A percentile compares a stretch with the other conserved stretches of the same genome.
These are phyloP conservation scores for Thinocorus orbignyianus DNA, from an alignment of 2,113 vertebrate genomes.

Conservation along the genomic window DNA sequence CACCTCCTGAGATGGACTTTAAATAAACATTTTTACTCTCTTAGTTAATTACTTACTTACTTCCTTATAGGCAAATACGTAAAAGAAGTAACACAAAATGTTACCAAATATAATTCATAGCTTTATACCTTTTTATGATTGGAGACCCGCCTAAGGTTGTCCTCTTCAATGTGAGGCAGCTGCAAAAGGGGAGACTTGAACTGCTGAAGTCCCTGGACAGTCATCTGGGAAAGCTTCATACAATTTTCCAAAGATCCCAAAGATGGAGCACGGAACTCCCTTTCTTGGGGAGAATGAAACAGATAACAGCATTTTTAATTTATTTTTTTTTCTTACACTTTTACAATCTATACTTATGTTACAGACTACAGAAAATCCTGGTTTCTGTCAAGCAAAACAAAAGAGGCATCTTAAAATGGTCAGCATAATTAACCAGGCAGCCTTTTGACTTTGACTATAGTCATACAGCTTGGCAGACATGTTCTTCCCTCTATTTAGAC, in stretches of 20 bases:
- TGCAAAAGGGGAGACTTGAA: constrained; percentile 94
- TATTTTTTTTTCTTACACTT: background rate
- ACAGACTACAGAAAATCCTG: background rate
- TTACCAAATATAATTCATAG: background rate
- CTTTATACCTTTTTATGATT: constrained; percentile 82
- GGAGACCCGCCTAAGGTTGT: constrained; percentile 87
- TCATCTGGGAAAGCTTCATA: constrained; percentile 99
- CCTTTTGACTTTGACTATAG: background rate
- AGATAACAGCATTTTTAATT: constrained; percentile 2
- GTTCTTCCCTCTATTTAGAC: background rate
- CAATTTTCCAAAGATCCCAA: constrained; percentile 96
- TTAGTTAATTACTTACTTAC: background rate
- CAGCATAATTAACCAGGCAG: background rate
- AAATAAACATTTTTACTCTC: background rate
- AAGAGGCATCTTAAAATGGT: background rate
- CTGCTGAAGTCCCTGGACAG: constrained; percentile 94
- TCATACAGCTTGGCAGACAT: background rate
- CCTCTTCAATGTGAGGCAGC: constrained; percentile 96
- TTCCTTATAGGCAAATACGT: background rate
- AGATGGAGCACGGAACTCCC: constrained; percentile 92
- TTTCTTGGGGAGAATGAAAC: constrained; percentile 78
- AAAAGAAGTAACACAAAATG: background rate
- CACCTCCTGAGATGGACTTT: background rate
- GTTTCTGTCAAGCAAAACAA: background rate
- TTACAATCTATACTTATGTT: background rate